phyloP scores from a whole-genome alignment of 2,888 invertebrate species.

The Tipula lateralis region DNA sequence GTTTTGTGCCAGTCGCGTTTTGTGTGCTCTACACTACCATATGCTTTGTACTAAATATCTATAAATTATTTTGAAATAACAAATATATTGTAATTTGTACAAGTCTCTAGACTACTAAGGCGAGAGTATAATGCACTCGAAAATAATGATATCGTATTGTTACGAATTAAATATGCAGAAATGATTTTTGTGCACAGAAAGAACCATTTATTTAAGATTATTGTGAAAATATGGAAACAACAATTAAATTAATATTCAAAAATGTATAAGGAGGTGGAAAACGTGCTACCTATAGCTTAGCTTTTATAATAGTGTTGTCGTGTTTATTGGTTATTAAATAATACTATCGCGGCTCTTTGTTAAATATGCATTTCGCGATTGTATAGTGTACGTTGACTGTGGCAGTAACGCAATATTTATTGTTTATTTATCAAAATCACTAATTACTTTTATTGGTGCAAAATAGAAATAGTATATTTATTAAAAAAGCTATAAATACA shows the following conservation, averaged over 20 bases:
- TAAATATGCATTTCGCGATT: neutral
- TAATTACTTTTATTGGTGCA: neutral
- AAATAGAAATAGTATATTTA: neutral
- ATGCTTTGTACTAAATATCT: neutral
- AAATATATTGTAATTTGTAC: neutral
- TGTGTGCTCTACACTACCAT: neutral
- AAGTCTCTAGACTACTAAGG: neutral
- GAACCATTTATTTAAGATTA: neutral
- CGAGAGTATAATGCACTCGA: neutral
- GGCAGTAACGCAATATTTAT: neutral
- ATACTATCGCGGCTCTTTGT: neutral
- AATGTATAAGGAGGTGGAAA: neutral
- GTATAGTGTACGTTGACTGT: neutral
- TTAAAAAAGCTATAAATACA: too few species aligned
- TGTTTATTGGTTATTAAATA: neutral
- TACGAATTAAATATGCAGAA: neutral
- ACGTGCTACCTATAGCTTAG: neutral
- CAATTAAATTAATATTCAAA: neutral
- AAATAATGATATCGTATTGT: neutral
- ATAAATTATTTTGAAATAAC: constrained; percentile 4
- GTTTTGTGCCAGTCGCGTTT: neutral
- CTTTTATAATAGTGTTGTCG: neutral
- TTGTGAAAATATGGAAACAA: neutral
- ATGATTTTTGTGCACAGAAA: neutral
- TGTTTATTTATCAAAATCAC: neutral